Percentiles rank a stretch among this genome's conserved stretches.
Conservation (phyloP, 2,113 vertebrate species). For the Ceyx margarethae region DNA sequence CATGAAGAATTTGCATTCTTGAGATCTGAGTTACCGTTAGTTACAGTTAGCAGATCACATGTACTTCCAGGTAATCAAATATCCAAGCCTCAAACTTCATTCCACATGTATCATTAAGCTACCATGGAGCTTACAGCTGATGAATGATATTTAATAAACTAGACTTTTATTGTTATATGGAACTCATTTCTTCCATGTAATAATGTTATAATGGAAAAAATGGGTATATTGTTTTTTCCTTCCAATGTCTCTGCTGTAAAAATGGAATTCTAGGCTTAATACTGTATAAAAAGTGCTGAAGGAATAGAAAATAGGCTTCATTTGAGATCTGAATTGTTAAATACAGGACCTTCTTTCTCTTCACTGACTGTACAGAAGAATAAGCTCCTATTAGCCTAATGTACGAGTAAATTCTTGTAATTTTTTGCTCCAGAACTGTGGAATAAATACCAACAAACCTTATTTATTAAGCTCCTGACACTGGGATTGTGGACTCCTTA, state of each 20-base stretch:
- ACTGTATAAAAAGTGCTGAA: not conserved
- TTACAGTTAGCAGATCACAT: not conserved
- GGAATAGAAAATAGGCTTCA: not conserved
- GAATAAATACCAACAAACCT: not conserved
- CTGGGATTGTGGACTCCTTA: not conserved
- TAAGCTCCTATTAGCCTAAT: not conserved
- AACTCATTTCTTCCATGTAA: not conserved
- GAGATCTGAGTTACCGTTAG: not conserved
- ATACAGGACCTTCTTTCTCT: not conserved
- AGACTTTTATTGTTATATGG: not conserved
- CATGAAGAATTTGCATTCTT: not conserved
- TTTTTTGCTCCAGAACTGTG: conserved; percentile 3
- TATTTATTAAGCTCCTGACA: conserved; percentile 11
- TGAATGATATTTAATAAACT: not conserved
- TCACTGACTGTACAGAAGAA: not conserved
- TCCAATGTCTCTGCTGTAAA: not conserved
- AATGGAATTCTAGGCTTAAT: not conserved
- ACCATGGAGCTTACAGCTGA: not conserved
- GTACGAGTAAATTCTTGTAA: not conserved
- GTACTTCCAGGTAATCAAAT: not conserved
- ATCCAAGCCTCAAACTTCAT: not conserved
- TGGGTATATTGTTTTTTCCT: not conserved
- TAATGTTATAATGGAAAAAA: not conserved
- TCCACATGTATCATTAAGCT: not conserved
- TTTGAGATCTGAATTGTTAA: not conserved